Evolutionary conservation across 2,113 vertebrate genomes (phyloP).

Genomic region (Brachionichthys hirsutus): DNA sequence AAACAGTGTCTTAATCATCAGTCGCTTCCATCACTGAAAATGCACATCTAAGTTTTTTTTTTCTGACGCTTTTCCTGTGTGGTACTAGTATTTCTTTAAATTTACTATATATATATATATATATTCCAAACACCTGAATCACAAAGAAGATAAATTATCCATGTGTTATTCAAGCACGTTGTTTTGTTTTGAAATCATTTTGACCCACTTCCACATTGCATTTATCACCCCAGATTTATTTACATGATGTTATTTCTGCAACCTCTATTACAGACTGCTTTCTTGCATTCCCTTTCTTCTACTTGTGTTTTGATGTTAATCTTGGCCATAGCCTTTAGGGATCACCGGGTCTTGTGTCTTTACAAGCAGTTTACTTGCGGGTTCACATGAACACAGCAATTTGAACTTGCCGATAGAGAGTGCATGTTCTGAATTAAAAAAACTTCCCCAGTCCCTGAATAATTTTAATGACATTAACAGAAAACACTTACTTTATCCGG

Average conservation of each 20-base stretch:
- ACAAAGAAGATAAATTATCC: no score
- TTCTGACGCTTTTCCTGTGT: not conserved
- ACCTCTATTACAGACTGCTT: not conserved
- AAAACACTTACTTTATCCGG: not conserved
- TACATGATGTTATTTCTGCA: constrained; percentile 1
- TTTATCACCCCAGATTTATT: constrained; percentile 12
- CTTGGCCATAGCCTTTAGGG: constrained; percentile 22
- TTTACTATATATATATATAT: no score
- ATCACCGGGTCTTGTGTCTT: constrained; percentile 1
- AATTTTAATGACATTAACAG: not conserved
- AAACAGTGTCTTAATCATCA: not conserved
- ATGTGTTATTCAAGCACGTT: no score
- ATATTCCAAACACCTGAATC: no score
- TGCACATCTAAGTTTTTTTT: not conserved
- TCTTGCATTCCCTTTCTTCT: constrained; percentile 1
- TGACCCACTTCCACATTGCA: not conserved
- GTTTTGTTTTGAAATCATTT: not conserved
- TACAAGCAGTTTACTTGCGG: not conserved
- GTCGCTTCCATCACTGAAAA: not conserved
- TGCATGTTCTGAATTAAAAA: not conserved
- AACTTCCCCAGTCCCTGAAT: not conserved
- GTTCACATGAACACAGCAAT: not conserved
- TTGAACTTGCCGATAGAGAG: not conserved
- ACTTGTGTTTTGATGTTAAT: constrained; percentile 21
- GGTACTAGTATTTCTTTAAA: no score